These are phyloP conservation scores for Rhodinocichla rosea DNA, from an alignment of 2,113 vertebrate genomes.

Conservation along the genomic window DNA sequence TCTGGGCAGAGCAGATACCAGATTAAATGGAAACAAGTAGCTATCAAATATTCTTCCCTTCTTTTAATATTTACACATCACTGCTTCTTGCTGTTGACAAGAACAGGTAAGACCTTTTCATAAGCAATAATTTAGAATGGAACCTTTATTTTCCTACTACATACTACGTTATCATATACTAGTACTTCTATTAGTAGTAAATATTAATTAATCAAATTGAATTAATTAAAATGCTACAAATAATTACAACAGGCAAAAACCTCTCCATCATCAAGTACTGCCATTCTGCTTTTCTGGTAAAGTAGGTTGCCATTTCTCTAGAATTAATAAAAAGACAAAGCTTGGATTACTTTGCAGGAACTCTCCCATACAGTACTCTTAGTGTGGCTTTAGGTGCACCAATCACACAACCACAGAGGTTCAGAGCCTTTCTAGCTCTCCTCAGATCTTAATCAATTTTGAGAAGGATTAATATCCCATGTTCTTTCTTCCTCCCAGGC, in stretches of 20 bases:
- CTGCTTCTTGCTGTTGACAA: not conserved
- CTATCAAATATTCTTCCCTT: not conserved
- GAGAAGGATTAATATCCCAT: not conserved
- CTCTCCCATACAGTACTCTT: not conserved
- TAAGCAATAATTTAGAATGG: not conserved
- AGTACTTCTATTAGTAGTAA: not conserved
- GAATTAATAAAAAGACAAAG: not conserved
- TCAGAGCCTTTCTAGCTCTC: not conserved
- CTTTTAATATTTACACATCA: not conserved
- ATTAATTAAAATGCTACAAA: not conserved
- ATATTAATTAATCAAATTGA: not conserved
- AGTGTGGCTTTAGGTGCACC: not conserved
- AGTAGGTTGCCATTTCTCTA: not conserved
- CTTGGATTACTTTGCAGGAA: not conserved
- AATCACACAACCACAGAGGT: not conserved
- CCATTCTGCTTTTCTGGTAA: not conserved
- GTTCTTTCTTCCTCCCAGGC: not conserved
- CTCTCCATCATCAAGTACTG: not conserved
- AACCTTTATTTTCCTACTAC: not conserved
- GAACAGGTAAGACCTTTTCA: not conserved
- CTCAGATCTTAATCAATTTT: not conserved
- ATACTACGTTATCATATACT: not conserved
- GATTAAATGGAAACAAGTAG: not conserved
- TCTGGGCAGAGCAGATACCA: not conserved
- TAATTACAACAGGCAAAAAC: not conserved